phyloP scores from a whole-genome alignment of 2,888 invertebrate genomes.

The Pharmacophagus antenor region DNA sequence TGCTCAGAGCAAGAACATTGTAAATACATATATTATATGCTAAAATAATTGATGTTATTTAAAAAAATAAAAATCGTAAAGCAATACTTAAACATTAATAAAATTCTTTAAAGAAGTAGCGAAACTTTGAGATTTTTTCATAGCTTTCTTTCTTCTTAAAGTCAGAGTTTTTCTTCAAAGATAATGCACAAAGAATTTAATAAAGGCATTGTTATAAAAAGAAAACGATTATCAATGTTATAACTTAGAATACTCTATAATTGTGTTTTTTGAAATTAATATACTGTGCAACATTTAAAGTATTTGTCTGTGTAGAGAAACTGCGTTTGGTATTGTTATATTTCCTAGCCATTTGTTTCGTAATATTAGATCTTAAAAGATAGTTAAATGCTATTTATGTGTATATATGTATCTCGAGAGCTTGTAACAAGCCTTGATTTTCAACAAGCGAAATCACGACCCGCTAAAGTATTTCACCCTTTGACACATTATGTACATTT shows the following conservation, averaged over 20 bases:
- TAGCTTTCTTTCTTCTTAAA: slow-evolving; percentile 56
- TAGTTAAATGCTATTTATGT: too few relatives aligned
- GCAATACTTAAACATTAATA: slow-evolving; percentile 64
- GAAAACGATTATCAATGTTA: background rate
- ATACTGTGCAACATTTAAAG: background rate
- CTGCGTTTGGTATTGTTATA: too few relatives aligned
- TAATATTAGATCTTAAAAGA: too few relatives aligned
- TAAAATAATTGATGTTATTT: too few relatives aligned
- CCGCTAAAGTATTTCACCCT: slow-evolving; percentile 78
- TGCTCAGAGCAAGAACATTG: too few relatives aligned
- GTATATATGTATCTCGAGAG: slow-evolving; percentile 65
- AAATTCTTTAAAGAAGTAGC: slow-evolving; percentile 68
- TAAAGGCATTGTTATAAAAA: slow-evolving; percentile 67
- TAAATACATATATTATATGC: too few relatives aligned
- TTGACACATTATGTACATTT: slow-evolving; percentile 80
- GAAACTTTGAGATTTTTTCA: slow-evolving; percentile 57
- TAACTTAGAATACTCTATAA: background rate
- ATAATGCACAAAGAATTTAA: slow-evolving; percentile 74
- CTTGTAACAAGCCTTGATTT: slow-evolving; percentile 64
- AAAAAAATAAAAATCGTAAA: slow-evolving; percentile 34
- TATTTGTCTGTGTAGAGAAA: too few relatives aligned
- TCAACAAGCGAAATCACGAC: slow-evolving; percentile 71
- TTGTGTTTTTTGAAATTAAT: background rate
- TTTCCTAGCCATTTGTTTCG: too few relatives aligned
- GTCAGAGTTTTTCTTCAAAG: slow-evolving; percentile 63